Evolutionary conservation across 2,888 invertebrate species (phyloP).

Genomic region (Microplitis deprimator): DNA sequence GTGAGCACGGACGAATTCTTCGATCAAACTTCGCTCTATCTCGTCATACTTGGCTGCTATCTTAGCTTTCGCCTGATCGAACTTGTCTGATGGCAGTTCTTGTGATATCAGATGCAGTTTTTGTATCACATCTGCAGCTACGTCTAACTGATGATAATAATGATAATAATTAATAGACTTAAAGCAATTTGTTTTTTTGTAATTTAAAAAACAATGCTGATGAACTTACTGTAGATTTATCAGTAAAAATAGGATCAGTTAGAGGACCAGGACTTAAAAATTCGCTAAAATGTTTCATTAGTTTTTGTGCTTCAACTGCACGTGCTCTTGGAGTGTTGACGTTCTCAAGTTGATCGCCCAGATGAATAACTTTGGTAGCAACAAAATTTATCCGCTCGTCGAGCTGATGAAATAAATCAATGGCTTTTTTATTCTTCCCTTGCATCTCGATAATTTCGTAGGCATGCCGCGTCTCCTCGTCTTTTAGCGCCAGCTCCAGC

Average conservation of each 20-base stretch:
- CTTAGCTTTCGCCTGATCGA: conserved; percentile 87
- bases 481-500: conserved; percentile 84
- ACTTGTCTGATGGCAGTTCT: conserved; percentile 91
- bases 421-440: conserved; percentile 89
- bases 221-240: conserved; percentile 80
- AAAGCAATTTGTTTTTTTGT: background rate
- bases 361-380: conserved; percentile 96
- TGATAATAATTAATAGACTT: conserved; percentile 16
- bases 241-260: conserved; percentile 88
- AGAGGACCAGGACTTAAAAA: conserved; percentile 90
- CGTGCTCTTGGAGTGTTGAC: conserved; percentile 95
- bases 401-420: conserved; percentile 90
- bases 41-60: conserved; percentile 92
- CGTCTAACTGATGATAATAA: conserved; percentile 78
- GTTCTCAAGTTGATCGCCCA: conserved; percentile 98
- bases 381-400: conserved; percentile 97
- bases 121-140: conserved; percentile 98
- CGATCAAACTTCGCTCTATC: conserved; percentile 90
- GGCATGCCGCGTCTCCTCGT: conserved; percentile 89
- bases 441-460: conserved; percentile 86
- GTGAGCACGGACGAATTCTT: conserved; percentile 94
- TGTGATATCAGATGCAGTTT: conserved; percentile 96
- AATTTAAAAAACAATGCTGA: background rate
- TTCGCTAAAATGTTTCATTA: conserved; percentile 93
- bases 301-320: conserved; percentile 93